Evolutionary conservation across 2,888 invertebrate genomes (phyloP).

Genomic region (Rotaria magnacalcarata): DNA sequence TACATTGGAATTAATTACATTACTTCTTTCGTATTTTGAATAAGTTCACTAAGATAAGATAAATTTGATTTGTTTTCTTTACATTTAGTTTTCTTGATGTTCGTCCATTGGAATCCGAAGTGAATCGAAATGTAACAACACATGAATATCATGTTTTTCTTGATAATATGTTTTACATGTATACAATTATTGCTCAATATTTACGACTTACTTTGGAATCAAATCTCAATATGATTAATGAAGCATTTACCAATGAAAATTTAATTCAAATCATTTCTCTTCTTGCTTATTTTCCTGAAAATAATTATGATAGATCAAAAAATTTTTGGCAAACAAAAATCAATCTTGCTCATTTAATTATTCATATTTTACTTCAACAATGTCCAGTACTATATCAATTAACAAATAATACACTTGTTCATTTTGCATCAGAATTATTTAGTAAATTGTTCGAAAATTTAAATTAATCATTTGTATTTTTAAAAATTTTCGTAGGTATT

Average conservation of each 20-base stretch:
- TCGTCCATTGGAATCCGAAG: neutral
- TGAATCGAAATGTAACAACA: neutral
- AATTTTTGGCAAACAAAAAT: constrained; percentile 35
- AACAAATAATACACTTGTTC: neutral
- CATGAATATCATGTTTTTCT: constrained; percentile 10
- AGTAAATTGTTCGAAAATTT: neutral
- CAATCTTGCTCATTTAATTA: constrained; percentile 16
- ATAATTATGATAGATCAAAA: neutral
- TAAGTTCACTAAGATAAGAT: no score
- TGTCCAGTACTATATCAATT: constrained; percentile 4
- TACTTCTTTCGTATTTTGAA: neutral
- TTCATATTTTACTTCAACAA: constrained; percentile 6
- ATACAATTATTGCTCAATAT: neutral
- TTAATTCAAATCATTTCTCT: neutral
- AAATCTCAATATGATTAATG: neutral
- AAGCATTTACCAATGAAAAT: neutral
- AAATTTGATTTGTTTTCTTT: neutral
- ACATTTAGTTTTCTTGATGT: constrained; percentile 14
- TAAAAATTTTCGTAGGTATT: neutral
- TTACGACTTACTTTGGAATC: neutral
- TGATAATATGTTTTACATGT: constrained; percentile 36
- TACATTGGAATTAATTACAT: neutral
- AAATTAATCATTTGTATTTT: neutral
- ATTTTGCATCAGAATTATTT: neutral
- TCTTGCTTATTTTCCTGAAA: constrained; percentile 5